These are phyloP conservation scores for Amphipoea oculea DNA, from an alignment of 2,888 invertebrate species.

Conservation along the genomic window DNA sequence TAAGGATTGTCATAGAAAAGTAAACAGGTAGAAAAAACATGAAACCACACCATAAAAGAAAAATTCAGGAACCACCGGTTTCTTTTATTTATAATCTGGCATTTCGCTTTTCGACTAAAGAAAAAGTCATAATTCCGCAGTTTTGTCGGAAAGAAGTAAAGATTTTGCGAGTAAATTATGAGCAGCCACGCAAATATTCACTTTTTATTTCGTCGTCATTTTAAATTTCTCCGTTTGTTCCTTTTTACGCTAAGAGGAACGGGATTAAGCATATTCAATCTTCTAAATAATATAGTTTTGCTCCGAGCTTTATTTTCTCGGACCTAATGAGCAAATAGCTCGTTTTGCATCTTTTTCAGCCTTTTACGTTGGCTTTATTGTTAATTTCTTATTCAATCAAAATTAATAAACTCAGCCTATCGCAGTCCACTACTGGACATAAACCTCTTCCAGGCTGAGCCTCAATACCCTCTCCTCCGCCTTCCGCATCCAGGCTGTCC, in stretches of 20 bases:
- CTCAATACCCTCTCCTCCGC: not conserved
- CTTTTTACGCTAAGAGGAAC: slow-evolving; percentile 13
- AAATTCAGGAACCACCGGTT: not conserved
- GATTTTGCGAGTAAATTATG: slow-evolving; percentile 44
- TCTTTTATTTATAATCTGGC: slow-evolving; percentile 17
- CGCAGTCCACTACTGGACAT: not conserved
- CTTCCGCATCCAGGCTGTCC: not conserved
- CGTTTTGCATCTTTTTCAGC: not conserved
- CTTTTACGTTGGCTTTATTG: not conserved
- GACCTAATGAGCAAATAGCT: slow-evolving; percentile 4
- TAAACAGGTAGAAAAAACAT: not conserved
- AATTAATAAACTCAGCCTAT: not conserved
- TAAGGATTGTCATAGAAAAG: not conserved
- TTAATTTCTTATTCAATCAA: not conserved
- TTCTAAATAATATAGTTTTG: slow-evolving; percentile 44
- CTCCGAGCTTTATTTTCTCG: not conserved
- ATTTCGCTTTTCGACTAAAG: slow-evolving; percentile 26
- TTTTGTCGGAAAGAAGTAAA: slow-evolving; percentile 39
- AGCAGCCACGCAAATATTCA: slow-evolving; percentile 54
- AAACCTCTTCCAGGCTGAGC: not conserved
- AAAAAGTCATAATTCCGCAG: slow-evolving; percentile 35
- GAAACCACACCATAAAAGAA: not conserved
- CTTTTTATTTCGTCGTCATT: slow-evolving; percentile 47
- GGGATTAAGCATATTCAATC: slow-evolving; percentile 30
- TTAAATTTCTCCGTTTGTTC: slow-evolving; percentile 40